These are phyloP conservation scores for Habropoda laboriosa DNA, from an alignment of 1,140 invertebrate genomes.

Conservation along the genomic window DNA sequence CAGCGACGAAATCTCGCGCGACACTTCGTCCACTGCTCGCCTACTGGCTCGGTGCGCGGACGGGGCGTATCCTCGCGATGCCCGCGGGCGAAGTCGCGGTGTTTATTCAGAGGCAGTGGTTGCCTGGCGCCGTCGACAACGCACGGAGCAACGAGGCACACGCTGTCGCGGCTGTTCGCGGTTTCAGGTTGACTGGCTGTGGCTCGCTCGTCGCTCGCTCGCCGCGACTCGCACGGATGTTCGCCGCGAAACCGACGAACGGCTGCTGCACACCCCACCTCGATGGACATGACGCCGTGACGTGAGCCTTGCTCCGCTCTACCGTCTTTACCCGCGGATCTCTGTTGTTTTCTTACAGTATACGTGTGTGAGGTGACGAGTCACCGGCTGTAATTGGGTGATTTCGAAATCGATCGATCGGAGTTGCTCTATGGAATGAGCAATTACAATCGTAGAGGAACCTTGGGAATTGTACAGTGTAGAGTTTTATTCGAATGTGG, in stretches of 20 bases:
- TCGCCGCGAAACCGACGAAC: conserved; percentile 55
- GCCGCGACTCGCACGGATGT: conserved; percentile 36
- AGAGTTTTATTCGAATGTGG: no score
- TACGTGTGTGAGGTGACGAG: no score
- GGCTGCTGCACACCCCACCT: conserved; percentile 28
- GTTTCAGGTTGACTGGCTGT: conserved; percentile 65
- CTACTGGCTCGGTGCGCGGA: no score
- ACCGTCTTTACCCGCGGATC: background rate
- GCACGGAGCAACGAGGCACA: conserved; percentile 35
- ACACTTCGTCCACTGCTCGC: background rate
- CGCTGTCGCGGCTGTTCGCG: conserved; percentile 53
- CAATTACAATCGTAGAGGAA: no score
- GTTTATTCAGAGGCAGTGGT: background rate
- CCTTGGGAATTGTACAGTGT: no score
- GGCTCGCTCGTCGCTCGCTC: conserved; percentile 17
- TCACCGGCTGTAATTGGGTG: no score
- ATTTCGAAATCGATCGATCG: no score
- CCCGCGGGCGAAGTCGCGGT: background rate
- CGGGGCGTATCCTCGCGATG: background rate
- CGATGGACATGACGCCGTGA: conserved; percentile 44
- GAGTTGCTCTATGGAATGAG: no score
- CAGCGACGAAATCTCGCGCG: background rate
- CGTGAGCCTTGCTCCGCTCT: conserved; percentile 14
- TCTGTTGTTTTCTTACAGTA: background rate
- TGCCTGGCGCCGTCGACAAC: background rate